phyloP scores from a whole-genome alignment of 2,888 invertebrate species.

The Ophion costatus region DNA sequence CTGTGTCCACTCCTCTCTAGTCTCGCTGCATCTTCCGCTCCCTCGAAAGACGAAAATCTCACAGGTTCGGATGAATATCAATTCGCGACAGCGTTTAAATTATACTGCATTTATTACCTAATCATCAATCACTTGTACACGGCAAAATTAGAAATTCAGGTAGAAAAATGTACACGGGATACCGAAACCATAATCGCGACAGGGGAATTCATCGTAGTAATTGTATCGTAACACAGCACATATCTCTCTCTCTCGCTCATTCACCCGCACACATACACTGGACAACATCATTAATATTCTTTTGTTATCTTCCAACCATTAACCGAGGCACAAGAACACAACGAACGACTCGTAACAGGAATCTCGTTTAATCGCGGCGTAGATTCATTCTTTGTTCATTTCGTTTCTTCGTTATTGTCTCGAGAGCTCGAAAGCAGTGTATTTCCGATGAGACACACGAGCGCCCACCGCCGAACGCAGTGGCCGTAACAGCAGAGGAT shows the following conservation, averaged over 20 bases:
- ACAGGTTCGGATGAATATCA: neutral
- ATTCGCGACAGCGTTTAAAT: conserved; percentile 26
- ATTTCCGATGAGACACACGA: neutral
- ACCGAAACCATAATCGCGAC: conserved; percentile 55
- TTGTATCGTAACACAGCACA: conserved; percentile 47
- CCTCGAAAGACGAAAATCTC: neutral
- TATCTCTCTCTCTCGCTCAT: conserved; percentile 19
- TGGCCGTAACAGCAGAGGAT: conserved; percentile 15
- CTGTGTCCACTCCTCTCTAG: too few species aligned
- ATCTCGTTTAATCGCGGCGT: conserved; percentile 14
- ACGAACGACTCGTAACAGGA: conserved; percentile 17
- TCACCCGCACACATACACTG: conserved; percentile 14
- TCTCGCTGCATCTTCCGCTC: too few species aligned
- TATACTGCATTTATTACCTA: conserved; percentile 56
- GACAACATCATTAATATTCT: conserved; percentile 37
- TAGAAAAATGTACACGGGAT: conserved; percentile 60
- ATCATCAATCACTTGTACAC: conserved; percentile 50
- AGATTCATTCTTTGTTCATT: neutral
- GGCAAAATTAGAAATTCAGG: conserved; percentile 52
- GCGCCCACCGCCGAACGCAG: conserved; percentile 11
- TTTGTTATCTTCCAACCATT: conserved; percentile 26
- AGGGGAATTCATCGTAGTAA: conserved; percentile 31
- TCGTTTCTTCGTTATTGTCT: conserved; percentile 5
- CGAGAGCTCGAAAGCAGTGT: neutral
- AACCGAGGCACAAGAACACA: conserved; percentile 31